Base-by-base conservation (phyloP, 2,113 vertebrate genomes). In the Paedocypris sp. region DNA sequence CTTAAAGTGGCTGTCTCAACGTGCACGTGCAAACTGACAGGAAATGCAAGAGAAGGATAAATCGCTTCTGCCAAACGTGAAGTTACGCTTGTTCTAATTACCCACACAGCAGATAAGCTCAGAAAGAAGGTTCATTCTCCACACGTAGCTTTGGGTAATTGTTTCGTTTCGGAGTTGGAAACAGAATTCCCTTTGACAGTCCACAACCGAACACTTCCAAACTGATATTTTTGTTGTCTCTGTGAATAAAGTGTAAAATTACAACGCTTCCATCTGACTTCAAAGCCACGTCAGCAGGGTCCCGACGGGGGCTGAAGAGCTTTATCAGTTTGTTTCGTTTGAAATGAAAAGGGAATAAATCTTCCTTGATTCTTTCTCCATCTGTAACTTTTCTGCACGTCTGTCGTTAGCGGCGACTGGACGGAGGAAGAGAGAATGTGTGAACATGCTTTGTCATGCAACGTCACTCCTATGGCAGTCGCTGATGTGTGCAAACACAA, bases 261-360 rank as follows among this genome's bases (percentile, higher is more conserved):
- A 49, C n/a, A 45, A 62, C 49, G 64, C 31, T 70, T 64, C 61
- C 41, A 19, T 61, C 46, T 33, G 15, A 64, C 60, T 69, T 72
- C 69, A 72, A 69, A 75, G 66, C 57, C 50, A 20, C 8, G 66
- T 53, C 62, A 65, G 35, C 39, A 35, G 32, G 28, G 57, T 59
- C 35, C 50, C 23, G 25, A 35, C 38, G 47, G 49, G 62, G 28
- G 41, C 10, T 15, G 12, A 49, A 45, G 15, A 43, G 39, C 48
- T 38, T 19, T 11, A 47, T 32, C 42, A 47, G 46, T 52, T 28
- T 2, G 48, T 51, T 59, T 61, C 29, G 50, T 71, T 69, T 69
- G 62, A 74, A 66, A 56, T 49, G 13, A 52, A 38, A 33, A 18
- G 49, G 18, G 26, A 59, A 48, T n/a, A 59, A 39, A 23, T 22